A percentile compares a stretch with the other conserved stretches of the same genome.
Conservation (phyloP, 2,797 vertebrate species). For the Danio choprae region DNA sequence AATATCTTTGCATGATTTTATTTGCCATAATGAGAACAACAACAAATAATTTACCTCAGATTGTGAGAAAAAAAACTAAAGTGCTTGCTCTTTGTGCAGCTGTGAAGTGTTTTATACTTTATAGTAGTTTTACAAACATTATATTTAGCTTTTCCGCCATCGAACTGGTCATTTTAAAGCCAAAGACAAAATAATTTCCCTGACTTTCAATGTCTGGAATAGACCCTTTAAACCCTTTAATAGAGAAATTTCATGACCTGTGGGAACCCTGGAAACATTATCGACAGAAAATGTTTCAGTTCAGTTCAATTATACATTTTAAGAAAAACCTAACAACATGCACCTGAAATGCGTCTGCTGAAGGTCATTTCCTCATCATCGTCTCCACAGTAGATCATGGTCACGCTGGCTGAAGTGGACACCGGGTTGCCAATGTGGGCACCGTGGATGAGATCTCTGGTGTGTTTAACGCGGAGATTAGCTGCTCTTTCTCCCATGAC, state of each 20-base stretch:
- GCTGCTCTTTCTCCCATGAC: constrained; percentile 85
- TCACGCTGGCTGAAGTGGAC: constrained; percentile 81
- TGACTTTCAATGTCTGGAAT: not conserved
- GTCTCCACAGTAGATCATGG: constrained; percentile 81
- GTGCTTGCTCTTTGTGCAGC: too few species aligned
- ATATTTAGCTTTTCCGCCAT: too few species aligned
- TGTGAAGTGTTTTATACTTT: too few species aligned
- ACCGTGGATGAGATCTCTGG: constrained; percentile 89
- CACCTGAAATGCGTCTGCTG: constrained; percentile 83
- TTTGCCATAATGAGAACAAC: too few species aligned
- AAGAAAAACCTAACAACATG: constrained; percentile 1
- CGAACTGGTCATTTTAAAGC: too few species aligned
- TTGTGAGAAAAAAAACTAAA: too few species aligned
- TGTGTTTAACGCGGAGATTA: constrained; percentile 84
- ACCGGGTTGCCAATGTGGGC: constrained; percentile 86
- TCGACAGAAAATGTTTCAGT: not conserved
- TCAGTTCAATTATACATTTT: not conserved
- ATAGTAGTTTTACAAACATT: too few species aligned
- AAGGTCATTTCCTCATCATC: constrained; percentile 82
- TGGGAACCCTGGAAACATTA: not conserved
- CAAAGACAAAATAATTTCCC: too few species aligned
- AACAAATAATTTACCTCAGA: too few species aligned
- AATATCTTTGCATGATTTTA: too few species aligned
- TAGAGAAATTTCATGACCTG: too few species aligned
- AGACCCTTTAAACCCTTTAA: too few species aligned